Evolutionary conservation across 1,140 invertebrate genomes (phyloP).

Genomic region (Lepidurus apus): DNA sequence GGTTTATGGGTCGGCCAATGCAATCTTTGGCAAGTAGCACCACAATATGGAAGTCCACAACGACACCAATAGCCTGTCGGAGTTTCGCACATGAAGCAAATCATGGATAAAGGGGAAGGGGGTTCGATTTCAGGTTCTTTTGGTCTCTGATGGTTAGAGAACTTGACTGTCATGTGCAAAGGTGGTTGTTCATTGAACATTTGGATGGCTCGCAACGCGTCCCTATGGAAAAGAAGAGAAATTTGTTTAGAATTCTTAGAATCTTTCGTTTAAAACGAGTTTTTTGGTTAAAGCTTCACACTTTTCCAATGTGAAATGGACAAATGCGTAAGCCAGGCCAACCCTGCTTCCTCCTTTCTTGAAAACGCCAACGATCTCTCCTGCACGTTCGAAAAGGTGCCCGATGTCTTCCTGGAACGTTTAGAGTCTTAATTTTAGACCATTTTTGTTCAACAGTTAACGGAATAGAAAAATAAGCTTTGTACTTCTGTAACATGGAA

Average conservation of each 20-base stretch:
- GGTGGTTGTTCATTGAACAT: not conserved
- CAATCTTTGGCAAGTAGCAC: not conserved
- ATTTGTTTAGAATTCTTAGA: not conserved
- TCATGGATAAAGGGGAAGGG: too few relatives aligned
- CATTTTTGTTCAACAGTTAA: not conserved
- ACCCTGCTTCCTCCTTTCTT: too few relatives aligned
- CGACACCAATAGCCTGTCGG: not conserved
- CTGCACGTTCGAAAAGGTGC: too few relatives aligned
- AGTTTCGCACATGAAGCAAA: not conserved
- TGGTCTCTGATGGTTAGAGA: not conserved
- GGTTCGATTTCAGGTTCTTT: not conserved
- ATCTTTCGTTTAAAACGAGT: not conserved
- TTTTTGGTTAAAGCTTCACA: not conserved
- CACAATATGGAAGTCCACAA: not conserved
- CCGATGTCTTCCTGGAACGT: not conserved
- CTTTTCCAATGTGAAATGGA: not conserved
- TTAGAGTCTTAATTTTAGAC: not conserved
- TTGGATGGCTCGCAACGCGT: not conserved
- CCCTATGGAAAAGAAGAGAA: not conserved
- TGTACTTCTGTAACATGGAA: not conserved
- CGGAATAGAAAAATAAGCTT: not conserved
- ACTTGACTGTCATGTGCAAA: not conserved
- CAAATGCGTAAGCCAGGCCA: too few relatives aligned
- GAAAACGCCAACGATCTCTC: too few relatives aligned
- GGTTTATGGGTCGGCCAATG: not conserved